Evolutionary conservation across 2,888 invertebrate species (phyloP).

Genomic region (Caenorhabditis sp.): DNA sequence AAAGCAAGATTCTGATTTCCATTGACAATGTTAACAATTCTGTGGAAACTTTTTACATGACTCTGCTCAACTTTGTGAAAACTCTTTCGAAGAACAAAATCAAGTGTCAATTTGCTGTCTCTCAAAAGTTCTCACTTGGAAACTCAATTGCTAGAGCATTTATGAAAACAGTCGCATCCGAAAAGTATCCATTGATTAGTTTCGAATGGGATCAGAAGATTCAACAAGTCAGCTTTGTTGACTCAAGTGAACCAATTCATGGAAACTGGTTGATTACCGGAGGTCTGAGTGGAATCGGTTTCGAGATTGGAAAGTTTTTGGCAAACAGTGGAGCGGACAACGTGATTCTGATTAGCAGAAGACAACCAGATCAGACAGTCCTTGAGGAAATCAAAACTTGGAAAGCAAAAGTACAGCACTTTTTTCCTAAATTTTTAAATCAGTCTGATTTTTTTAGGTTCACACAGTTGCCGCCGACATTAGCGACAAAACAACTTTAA

Average conservation of each 20-base stretch:
- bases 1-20: conserved; percentile 12
- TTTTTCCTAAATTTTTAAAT: not conserved
- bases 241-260: conserved; percentile 3
- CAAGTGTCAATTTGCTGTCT: conserved; percentile 42
- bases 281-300: conserved; percentile 79
- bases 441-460: conserved; percentile 32
- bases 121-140: conserved; percentile 23
- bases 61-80: conserved; percentile 48
- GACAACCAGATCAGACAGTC: conserved; percentile 58
- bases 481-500: conserved; percentile 55
- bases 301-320: conserved; percentile 72
- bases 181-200: conserved; percentile 64
- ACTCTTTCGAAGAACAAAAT: conserved; percentile 28
- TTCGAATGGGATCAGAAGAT: conserved; percentile 68
- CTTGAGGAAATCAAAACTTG: conserved; percentile 46
- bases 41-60: conserved; percentile 37
- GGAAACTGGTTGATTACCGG: conserved; percentile 78
- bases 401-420: conserved; percentile 13
- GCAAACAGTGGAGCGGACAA: conserved; percentile 58
- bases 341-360: conserved; percentile 68
- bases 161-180: conserved; percentile 70
- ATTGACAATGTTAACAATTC: conserved; percentile 25
- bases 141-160: conserved; percentile 64
- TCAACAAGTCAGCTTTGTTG: conserved; percentile 50
- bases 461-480: conserved; percentile 69